Evolutionary conservation across 2,113 vertebrate species (phyloP), one percentile per base, ranked within the genome.

Genomic region (Micronycteris hirsuta): DNA sequence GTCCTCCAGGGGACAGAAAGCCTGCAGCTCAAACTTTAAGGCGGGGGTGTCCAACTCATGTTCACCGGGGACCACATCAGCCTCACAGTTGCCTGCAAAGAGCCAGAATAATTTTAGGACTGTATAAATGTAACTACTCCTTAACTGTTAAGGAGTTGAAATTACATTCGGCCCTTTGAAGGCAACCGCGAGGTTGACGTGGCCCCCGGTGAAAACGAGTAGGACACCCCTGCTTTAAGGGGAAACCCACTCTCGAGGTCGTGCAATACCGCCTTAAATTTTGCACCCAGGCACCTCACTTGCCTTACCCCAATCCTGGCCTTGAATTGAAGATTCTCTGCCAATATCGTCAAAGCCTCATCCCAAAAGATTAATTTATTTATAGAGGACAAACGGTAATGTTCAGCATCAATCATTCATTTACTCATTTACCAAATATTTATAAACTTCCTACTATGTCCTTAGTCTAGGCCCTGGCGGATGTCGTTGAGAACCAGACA

Each of bases 281-380:
- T 45, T 9, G 15, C 0, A 3, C 7, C 4, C 15, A 10, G 7
- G 17, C 11, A 15, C 7, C 41, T 26, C 68, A 5, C 28, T 45
- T 13, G 19, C 43, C 56, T 49, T 85, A 38, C 54, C 12, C 19
- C 31, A 47, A 4, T 17, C 70, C 71, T 33, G 11, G 56, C 4
- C 58, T 89, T n/a, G 43, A 49, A 22, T 52, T 73, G 41, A 67
- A 67, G 84, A 26, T 58, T 43, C n/a, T 89, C 58, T 33, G 45
- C 86, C 58, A 11, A 4, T 14, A 45, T 6, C 9, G 1, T 41
- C 56, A 70, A 63, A 77, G 19, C 31, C 28, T 67, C 47, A 65
- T 28, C 54, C 76, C 81, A 4, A 71, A 68, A 80, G 45, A 45
- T n/a, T 20, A 11, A 16, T 70, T 70, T 80, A 47, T 82, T n/a